Conservation (phyloP, 2,888 invertebrate species). For the Pammene aurita region DNA sequence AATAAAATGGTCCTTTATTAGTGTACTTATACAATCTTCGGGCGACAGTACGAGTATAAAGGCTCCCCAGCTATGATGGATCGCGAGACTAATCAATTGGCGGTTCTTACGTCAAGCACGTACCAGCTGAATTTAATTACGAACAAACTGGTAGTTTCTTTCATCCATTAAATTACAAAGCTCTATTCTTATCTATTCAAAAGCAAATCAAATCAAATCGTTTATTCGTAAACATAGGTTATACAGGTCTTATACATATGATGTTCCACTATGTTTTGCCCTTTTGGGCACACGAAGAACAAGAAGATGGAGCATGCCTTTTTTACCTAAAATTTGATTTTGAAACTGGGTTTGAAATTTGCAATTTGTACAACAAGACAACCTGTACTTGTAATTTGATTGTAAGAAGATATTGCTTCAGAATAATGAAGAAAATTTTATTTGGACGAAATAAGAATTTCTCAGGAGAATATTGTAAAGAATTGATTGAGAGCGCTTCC, state of each 20-base stretch:
- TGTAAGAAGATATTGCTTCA: background rate
- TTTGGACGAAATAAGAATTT: background rate
- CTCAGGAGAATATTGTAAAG: background rate
- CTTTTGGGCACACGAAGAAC: no score
- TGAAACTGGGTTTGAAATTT: background rate
- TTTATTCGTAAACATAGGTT: no score
- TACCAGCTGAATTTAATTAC: conserved; percentile 16
- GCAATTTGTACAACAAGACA: conserved; percentile 1
- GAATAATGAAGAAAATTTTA: background rate
- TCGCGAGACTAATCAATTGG: conserved; percentile 15
- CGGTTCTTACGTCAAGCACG: conserved; percentile 8
- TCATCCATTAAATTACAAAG: background rate
- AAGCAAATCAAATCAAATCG: no score
- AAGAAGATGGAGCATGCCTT: no score
- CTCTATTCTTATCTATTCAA: background rate
- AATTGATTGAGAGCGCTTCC: conserved; percentile 5
- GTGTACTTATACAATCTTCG: background rate
- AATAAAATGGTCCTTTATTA: background rate
- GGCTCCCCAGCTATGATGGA: conserved; percentile 9
- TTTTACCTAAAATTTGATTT: no score
- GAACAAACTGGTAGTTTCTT: background rate
- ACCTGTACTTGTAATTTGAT: background rate
- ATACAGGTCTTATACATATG: no score
- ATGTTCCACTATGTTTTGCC: no score
- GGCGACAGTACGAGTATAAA: background rate